Percentiles rank a stretch among this genome's conserved stretches.
phyloP scores from a whole-genome alignment of 2,888 invertebrate species.

The Eudasyphora cyanicolor region DNA sequence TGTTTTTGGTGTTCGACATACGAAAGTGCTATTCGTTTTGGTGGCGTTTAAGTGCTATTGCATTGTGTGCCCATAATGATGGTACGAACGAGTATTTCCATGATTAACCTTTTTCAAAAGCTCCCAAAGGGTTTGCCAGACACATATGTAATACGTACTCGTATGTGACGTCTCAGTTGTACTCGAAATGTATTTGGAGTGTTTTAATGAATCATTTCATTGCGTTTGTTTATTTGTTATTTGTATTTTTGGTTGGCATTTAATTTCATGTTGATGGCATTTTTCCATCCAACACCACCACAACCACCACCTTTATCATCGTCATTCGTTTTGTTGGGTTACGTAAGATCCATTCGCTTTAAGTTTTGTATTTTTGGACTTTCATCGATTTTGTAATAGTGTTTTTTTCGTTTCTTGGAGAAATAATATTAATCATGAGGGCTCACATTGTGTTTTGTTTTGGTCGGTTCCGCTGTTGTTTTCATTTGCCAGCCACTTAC shows the following conservation, averaged over 20 bases:
- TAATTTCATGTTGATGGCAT: background rate
- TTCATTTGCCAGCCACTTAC: background rate
- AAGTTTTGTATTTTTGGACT: constrained; percentile 47
- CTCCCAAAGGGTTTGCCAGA: background rate
- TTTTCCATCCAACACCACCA: background rate
- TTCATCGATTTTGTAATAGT: constrained; percentile 56
- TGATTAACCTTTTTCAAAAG: constrained; percentile 31
- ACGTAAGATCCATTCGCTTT: constrained; percentile 47
- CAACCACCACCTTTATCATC: background rate
- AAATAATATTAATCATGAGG: constrained; percentile 35
- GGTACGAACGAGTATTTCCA: constrained; percentile 24
- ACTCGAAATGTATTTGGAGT: background rate
- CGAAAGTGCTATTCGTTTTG: too few species aligned
- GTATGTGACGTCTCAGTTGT: background rate
- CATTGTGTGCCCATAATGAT: background rate
- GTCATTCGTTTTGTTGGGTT: constrained; percentile 17
- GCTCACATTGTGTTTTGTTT: constrained; percentile 12
- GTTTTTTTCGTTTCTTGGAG: background rate
- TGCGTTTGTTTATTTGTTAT: constrained; percentile 13
- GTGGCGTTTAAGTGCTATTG: background rate
- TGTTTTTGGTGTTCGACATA: background rate
- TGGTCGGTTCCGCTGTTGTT: constrained; percentile 1
- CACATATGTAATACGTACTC: too few species aligned
- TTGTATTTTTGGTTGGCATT: constrained; percentile 13
- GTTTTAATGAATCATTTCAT: constrained; percentile 48